Percentiles rank a stretch among this genome's conserved stretches.
Conservation (phyloP, 2,797 vertebrate species). For the Centroberyx gerrardi region DNA sequence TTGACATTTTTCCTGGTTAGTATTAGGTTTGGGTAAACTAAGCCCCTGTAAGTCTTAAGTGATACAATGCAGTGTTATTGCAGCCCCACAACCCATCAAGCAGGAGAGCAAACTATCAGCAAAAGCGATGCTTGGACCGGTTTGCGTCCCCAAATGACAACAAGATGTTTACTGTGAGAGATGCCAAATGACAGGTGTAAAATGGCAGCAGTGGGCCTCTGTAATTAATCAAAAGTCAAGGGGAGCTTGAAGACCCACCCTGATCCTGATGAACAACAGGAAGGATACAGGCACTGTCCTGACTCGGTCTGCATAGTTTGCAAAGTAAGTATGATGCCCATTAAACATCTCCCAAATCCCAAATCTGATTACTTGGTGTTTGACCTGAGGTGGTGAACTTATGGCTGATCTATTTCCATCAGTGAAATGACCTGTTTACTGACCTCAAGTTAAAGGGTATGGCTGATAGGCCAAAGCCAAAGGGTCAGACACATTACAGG, state of each 20-base stretch:
- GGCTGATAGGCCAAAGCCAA: conserved; percentile 40
- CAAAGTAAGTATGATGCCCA: conserved; percentile 56
- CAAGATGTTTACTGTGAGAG: conserved; percentile 31
- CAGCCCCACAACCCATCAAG: conserved; percentile 3
- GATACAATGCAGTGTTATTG: neutral
- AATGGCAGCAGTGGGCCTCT: conserved; percentile 25
- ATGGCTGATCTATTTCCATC: conserved; percentile 73
- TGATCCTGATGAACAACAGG: conserved; percentile 46
- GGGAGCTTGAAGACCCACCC: conserved; percentile 18
- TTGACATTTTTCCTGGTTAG: neutral
- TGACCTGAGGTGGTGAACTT: conserved; percentile 75
- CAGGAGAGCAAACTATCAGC: conserved; percentile 1
- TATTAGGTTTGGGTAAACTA: conserved; percentile 26
- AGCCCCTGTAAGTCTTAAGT: conserved; percentile 5
- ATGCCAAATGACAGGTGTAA: conserved; percentile 28
- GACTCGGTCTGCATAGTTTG: conserved; percentile 74
- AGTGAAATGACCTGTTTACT: conserved; percentile 55
- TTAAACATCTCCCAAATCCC: conserved; percentile 47
- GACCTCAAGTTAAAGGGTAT: conserved; percentile 64
- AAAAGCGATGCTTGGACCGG: neutral
- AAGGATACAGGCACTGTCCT: conserved; percentile 59
- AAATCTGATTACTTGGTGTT: conserved; percentile 37
- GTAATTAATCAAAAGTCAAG: conserved; percentile 6
- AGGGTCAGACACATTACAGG: conserved; percentile 30
- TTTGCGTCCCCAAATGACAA: neutral